These are phyloP conservation scores for Pterocles orientalis DNA, from an alignment of 2,113 vertebrate species.

Conservation along the genomic window DNA sequence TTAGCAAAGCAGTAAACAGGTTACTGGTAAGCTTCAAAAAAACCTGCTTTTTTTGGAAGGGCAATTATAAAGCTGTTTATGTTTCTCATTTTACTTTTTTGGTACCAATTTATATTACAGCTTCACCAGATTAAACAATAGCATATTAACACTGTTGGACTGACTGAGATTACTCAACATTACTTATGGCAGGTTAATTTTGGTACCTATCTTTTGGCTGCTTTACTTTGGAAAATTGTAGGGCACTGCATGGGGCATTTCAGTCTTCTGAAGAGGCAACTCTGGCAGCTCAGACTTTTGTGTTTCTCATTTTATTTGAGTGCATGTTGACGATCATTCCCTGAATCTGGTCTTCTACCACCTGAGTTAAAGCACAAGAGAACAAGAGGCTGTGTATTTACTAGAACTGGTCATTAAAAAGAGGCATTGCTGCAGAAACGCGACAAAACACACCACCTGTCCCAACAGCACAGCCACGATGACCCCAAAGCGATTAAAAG, in stretches of 20 bases:
- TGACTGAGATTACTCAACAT: background rate
- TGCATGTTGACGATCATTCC: accelerated
- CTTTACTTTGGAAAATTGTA: background rate
- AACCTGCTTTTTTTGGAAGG: background rate
- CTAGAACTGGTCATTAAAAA: background rate
- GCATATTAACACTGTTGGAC: background rate
- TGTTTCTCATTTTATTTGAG: background rate
- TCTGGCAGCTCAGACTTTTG: background rate
- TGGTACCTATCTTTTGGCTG: background rate
- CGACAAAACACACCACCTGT: background rate
- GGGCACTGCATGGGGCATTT: no score
- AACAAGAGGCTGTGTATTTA: background rate
- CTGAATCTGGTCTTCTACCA: background rate
- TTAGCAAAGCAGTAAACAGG: background rate
- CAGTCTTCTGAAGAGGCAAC: background rate
- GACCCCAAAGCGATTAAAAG: background rate
- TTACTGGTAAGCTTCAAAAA: background rate
- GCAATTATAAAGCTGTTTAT: background rate
- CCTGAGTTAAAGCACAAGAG: background rate
- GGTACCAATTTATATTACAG: background rate
- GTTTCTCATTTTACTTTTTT: background rate
- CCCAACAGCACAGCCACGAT: accelerated
- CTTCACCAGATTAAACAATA: background rate
- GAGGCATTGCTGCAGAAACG: accelerated
- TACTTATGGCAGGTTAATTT: background rate